Base-by-base conservation (phyloP, 2,888 invertebrate species). In the Rotaria macrura region DNA sequence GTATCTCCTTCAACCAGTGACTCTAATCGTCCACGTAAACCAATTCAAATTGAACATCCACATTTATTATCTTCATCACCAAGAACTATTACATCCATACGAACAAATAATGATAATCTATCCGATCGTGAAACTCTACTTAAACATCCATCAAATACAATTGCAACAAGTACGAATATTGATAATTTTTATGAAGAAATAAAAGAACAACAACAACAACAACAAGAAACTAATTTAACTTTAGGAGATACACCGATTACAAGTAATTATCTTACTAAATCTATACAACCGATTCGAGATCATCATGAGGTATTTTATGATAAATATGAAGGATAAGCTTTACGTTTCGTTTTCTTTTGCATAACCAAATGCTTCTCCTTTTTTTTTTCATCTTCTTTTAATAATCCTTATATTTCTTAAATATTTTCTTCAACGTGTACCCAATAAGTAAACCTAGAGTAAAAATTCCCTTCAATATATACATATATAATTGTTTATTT, bases 111-210 rank as follows among this genome's bases (percentile, higher is more conserved):
- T 79, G 79, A 79, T 79, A 43, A n/a, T 79, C 5, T 0, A 38
- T n/a, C 79, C 1, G 79, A 79, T 79, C 79, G 79, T n/a, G 79
- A 79, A 79, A 43, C 79, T 79, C 79, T 79, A n/a, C 25, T 79
- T n/a, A 79, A 79, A 79, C 65, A 14, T 34, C 25, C 43, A 6
- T 12, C 43, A 79, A 25, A 10, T n/a, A 25, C 9, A 23, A 40
- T 43, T 79, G 5, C 79, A 43, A 25, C 40, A 43, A 79, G 79
- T 79, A 43, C 40, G 43, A 40, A 79, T 43, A 14, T 14, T 25
- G 79, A 79, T 79, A 43, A 79, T 79, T 79, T 79, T n/a, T 79
- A 79, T 43, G 79, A 79, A 43, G 79, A 79, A 79, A 79, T 79
- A 43, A 79, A 79, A 43, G 79, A 79, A 25, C 79, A 74, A 40